Conservation (phyloP, 1,140 invertebrate genomes). For the Aphelinus certus region DNA sequence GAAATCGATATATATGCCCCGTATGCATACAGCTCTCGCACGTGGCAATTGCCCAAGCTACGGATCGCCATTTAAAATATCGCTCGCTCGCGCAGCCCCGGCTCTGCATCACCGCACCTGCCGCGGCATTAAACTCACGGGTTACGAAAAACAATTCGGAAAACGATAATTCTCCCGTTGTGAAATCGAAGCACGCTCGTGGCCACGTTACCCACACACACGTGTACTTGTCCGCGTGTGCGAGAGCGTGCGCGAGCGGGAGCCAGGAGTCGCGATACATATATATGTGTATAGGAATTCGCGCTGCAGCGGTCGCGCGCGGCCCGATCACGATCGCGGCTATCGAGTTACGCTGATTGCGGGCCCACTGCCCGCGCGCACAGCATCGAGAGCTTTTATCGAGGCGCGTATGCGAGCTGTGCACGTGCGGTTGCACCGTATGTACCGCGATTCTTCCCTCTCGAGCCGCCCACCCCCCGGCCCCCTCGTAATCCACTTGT, state of each 20-base stretch:
- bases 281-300: background rate
- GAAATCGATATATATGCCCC: constrained; percentile 22
- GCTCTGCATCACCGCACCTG: background rate
- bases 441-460: too few species aligned
- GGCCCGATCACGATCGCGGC: constrained; percentile 3
- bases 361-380: too few species aligned
- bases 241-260: background rate
- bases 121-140: background rate
- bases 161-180: constrained; percentile 18
- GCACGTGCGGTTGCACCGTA: too few species aligned
- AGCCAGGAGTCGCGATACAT: constrained; percentile 3
- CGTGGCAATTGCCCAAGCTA: background rate
- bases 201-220: too few species aligned
- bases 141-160: constrained; percentile 33
- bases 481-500: too few species aligned
- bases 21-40: background rate
- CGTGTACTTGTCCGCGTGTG: too few species aligned
- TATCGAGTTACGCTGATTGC: constrained; percentile 26
- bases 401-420: background rate
- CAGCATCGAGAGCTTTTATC: constrained; percentile 9
- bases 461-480: too few species aligned
- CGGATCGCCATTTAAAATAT: background rate
- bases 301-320: background rate
- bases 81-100: too few species aligned
- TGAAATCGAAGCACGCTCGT: background rate